Percentiles rank a stretch among this genome's conserved stretches.
phyloP scores from a whole-genome alignment of 2,113 vertebrate genomes.

The Blennius ocellaris region DNA sequence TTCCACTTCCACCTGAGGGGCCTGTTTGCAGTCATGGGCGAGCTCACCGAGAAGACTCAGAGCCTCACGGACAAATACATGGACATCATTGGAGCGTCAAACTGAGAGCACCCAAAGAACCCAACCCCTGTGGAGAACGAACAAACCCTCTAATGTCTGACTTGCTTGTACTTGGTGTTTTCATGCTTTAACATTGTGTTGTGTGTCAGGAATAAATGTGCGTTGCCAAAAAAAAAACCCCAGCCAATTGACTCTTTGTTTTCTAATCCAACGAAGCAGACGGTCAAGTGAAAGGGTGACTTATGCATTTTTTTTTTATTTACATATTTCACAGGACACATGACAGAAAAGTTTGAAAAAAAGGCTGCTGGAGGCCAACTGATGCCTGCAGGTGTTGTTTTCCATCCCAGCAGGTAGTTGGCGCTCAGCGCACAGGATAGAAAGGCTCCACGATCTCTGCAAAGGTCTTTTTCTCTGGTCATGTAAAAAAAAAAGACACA shows the following conservation, averaged over 20 bases:
- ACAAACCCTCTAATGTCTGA: conserved; percentile 7
- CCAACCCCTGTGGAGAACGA: neutral
- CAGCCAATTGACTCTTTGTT: neutral
- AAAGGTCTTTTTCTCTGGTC: conserved; percentile 86
- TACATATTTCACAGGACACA: conserved; percentile 62
- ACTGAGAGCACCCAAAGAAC: conserved; percentile 37
- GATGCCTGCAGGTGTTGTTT: conserved; percentile 9
- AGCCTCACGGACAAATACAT: conserved; percentile 87
- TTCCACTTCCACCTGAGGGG: conserved; percentile 88
- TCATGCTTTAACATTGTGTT: neutral
- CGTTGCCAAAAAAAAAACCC: conserved; percentile 19
- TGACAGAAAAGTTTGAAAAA: conserved; percentile 44
- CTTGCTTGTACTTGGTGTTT: conserved; percentile 18
- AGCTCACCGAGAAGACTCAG: conserved; percentile 86
- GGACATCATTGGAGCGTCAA: conserved; percentile 85
- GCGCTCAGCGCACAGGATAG: conserved; percentile 87
- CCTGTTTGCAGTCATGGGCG: conserved; percentile 85
- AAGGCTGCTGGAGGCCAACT: conserved; percentile 10
- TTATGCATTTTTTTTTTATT: conserved; percentile 56
- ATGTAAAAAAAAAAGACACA: conserved; percentile 19
- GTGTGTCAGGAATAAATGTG: conserved; percentile 45
- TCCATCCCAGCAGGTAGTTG: neutral
- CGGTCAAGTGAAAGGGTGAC: too few species aligned
- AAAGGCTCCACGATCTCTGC: conserved; percentile 89
- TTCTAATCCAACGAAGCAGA: neutral